Base-by-base conservation (phyloP, 2,797 vertebrate species). In the Chanos chanos region DNA sequence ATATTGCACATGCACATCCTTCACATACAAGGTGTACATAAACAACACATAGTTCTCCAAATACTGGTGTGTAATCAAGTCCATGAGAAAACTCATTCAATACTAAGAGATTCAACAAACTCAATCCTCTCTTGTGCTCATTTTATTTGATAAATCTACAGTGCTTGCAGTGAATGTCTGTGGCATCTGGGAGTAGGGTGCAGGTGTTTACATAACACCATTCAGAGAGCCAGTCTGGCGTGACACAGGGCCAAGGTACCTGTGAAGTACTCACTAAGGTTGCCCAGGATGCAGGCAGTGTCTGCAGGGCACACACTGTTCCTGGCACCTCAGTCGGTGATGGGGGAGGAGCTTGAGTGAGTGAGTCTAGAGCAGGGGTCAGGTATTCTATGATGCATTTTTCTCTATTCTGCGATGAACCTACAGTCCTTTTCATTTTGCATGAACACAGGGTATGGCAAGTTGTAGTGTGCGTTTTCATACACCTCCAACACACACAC, bases 131-230 rank as follows among this genome's bases (percentile, higher is more conserved):
- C n/a, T n/a, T n/a, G n/a, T n/a, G n/a, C n/a, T n/a, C 31, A 60
- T 63, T 63, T 45, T 18, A 47, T 31, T 22, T 37, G 36, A 50
- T 62, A 34, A 13, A 52, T 4, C 34, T 4, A 1, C 9, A 24
- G 21, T 24, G 41, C 44, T 44, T 44, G 45, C 25, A 28, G 45
- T 3, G 45, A n/a, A n/a, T 30, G 45, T 48, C 36, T 30, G 61
- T 45, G 50, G 61, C 40, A 63, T 63, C 30, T 63, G 61, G 40
- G 50, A 64, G 60, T 68, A 68, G 33, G 50, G 24, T 56, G 59
- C 15, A 18, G 37, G 40, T 45, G 24, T 58, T 53, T 51, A 22
- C 59, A 59, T 50, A 64, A 64, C 21, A 45, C 51, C 18, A 18
- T 36, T 33, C 49, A 60, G 61, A 60, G 63, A 70, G 48, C 8